phyloP scores from a whole-genome alignment of 2,797 vertebrate species.

The Heteromormyrus szaboi region DNA sequence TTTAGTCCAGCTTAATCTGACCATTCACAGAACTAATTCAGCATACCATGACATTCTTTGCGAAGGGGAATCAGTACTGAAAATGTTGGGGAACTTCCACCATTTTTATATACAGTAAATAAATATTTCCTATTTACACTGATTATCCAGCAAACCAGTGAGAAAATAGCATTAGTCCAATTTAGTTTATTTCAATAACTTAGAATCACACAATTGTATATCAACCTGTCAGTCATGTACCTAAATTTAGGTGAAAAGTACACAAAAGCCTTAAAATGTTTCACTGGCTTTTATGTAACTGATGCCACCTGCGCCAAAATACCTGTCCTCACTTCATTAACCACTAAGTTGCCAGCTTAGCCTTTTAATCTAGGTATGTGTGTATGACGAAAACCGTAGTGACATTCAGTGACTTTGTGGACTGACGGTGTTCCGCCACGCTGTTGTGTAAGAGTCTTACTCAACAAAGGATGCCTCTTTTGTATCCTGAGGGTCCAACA shows the following conservation, averaged over 20 bases:
- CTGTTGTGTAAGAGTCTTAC: constrained; percentile 2
- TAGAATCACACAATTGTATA: neutral
- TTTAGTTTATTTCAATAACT: neutral
- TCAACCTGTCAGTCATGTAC: neutral
- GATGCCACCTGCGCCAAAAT: neutral
- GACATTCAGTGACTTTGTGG: neutral
- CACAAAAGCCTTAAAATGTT: neutral
- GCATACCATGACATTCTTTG: neutral
- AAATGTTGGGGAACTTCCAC: neutral
- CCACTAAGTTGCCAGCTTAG: neutral
- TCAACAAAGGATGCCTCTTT: neutral
- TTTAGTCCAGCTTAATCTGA: neutral
- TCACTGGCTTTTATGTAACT: neutral
- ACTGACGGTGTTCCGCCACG: neutral
- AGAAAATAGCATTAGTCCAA: neutral
- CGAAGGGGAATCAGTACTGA: neutral
- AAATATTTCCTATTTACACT: neutral
- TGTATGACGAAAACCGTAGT: neutral
- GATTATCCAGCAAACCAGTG: neutral
- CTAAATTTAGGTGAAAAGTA: neutral
- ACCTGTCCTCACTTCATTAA: neutral
- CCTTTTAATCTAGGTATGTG: neutral
- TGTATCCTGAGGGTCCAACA: neutral
- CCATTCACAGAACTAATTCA: neutral
- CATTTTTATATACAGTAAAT: neutral